These are phyloP conservation scores for Lithophane semibrunnea DNA, from an alignment of 2,888 invertebrate genomes.

Conservation along the genomic window DNA sequence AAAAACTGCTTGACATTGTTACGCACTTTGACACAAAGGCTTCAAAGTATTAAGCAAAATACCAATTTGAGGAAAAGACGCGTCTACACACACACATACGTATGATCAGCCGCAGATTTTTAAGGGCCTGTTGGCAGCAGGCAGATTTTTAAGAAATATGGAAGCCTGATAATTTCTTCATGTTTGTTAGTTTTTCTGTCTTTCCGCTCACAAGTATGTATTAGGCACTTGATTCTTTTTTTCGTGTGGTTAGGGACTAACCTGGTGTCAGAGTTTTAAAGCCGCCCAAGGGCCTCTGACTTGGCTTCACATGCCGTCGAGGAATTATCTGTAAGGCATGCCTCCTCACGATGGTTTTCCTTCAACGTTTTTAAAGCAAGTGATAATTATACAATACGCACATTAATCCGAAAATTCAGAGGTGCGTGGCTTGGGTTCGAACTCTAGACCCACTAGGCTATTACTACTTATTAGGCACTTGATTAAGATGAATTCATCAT, in stretches of 20 bases:
- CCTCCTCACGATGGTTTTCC: too few relatives aligned
- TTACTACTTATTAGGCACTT: not conserved
- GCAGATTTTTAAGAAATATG: not conserved
- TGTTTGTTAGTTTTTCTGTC: not conserved
- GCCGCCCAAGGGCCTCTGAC: too few relatives aligned
- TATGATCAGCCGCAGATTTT: not conserved
- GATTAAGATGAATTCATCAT: not conserved
- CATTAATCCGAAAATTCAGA: too few relatives aligned
- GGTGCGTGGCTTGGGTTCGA: too few relatives aligned
- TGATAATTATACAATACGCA: too few relatives aligned
- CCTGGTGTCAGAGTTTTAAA: too few relatives aligned
- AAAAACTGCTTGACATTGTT: slow-evolving; percentile 51
- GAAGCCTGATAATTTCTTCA: not conserved
- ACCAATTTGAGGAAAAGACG: slow-evolving; percentile 5
- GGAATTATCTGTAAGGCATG: too few relatives aligned
- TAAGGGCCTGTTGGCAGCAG: not conserved
- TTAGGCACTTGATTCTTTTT: not conserved
- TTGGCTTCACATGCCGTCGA: too few relatives aligned
- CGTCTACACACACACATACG: not conserved
- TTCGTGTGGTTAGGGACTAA: too few relatives aligned
- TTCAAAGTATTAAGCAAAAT: slow-evolving; percentile 42
- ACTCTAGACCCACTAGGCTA: too few relatives aligned
- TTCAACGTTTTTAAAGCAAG: too few relatives aligned
- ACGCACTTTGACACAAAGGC: slow-evolving; percentile 48
- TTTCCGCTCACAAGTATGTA: not conserved